These are phyloP conservation scores for Narcine bancroftii DNA, from an alignment of 2,113 vertebrate genomes.

Conservation along the genomic window DNA sequence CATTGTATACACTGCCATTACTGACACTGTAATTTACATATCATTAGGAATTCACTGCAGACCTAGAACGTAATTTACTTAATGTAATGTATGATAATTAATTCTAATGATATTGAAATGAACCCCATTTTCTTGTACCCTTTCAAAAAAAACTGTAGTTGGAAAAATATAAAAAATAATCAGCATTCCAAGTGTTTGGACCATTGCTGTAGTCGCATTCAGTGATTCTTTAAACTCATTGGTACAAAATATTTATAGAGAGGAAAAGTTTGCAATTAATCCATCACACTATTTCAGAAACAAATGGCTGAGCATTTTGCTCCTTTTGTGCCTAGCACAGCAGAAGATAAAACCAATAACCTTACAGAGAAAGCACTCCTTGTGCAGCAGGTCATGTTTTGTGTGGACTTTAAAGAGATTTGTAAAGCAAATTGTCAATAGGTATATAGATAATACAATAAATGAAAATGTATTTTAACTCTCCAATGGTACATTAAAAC, in stretches of 20 bases:
- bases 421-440: background rate
- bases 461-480: background rate
- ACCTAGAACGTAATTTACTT: constrained; percentile 40
- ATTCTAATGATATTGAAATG: constrained; percentile 48
- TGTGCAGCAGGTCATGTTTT: background rate
- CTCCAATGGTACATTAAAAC: background rate
- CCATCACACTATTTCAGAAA: background rate
- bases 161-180: constrained; percentile 42
- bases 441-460: background rate
- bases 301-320: background rate
- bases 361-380: background rate
- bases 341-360: background rate
- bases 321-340: background rate
- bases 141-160: constrained; percentile 24
- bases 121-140: constrained; percentile 42
- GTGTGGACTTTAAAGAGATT: background rate
- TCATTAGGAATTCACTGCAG: constrained; percentile 44
- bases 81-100: constrained; percentile 49
- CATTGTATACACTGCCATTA: constrained; percentile 40
- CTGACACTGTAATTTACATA: constrained; percentile 34
- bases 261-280: constrained; percentile 30
- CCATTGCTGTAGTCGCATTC: constrained; percentile 22
- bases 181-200: constrained; percentile 40
- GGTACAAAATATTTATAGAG: background rate
- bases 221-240: constrained; percentile 36